These are phyloP conservation scores for Otocyon megalotis DNA, from an alignment of 2,113 vertebrate species.

Conservation along the genomic window DNA sequence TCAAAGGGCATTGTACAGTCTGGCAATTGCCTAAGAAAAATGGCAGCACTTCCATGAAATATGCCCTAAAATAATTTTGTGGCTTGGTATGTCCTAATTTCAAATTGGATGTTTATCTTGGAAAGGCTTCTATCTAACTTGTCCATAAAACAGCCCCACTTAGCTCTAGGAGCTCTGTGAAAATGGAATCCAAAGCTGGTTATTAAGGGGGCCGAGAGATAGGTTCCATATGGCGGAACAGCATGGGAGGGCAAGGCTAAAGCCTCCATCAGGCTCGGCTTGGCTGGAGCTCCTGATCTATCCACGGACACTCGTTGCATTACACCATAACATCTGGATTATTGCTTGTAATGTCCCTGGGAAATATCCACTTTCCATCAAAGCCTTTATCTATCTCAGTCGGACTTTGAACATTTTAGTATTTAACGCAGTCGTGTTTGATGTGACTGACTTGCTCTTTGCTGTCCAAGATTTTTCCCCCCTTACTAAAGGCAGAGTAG, in stretches of 20 bases:
- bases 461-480: constrained; percentile 71
- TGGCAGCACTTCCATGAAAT: constrained; percentile 95
- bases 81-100: constrained; percentile 91
- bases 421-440: constrained; percentile 89
- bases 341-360: constrained; percentile 97
- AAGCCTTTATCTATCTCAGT: constrained; percentile 94
- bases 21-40: constrained; percentile 95
- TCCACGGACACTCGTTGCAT: constrained; percentile 97
- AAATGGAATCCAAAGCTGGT: constrained; percentile 97
- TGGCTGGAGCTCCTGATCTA: constrained; percentile 94
- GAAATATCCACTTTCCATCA: constrained; percentile 98
- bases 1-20: constrained; percentile 94
- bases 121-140: constrained; percentile 98
- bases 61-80: constrained; percentile 94
- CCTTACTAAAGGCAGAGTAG: constrained; percentile 56
- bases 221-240: constrained; percentile 99
- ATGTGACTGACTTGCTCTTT: constrained; percentile 85
- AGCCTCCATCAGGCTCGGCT: constrained; percentile 92
- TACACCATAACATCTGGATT: constrained; percentile 99
- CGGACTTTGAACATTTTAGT: constrained; percentile 90
- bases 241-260: constrained; percentile 94
- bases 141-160: constrained; percentile 99
- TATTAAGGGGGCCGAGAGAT: constrained; percentile 97
- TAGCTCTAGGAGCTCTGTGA: constrained; percentile 97
- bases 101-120: constrained; percentile 98